Evolutionary conservation across 1,140 invertebrate genomes (phyloP), one percentile per base, ranked within the genome.

Genomic region (Drosophila repletoides): DNA sequence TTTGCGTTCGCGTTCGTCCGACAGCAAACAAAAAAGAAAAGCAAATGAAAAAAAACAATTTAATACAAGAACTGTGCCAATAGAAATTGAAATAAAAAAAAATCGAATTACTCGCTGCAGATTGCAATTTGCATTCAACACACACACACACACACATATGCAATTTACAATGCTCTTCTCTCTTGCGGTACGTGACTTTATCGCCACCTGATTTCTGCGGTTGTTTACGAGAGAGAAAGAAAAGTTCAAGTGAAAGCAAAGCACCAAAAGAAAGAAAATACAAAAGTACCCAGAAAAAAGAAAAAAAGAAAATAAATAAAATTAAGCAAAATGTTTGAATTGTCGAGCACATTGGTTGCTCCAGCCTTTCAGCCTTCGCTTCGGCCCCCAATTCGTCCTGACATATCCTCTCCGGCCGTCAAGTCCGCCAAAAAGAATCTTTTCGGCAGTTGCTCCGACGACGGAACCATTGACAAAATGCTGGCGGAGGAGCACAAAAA

Each of bases 191-290:
- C 76, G 75, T 79, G 60, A 80, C 43, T 67, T 38, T 49, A 21
- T 12, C 3, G 33, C 68, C 21, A 69, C 53, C 51, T 56, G 24
- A 69, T 56, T 71, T 60, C 17, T 59, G 21, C 19, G 31, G 12
- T 22, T 49, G 56, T 66, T 58, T 28, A 26, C 46, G 52, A 72
- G 43, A 45, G 12, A 55, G 19, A 55, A 73, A 60, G 41, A 73
- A 81, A 81, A 76, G 66, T 74, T 72, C 34, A 29, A 72, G 79
- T 84, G 73, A 83, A 81, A 84, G 79, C 70, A 28, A 24, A 53
- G 49, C 45, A 14, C 48, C 31, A 64, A 55, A 52, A 29, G 28
- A 49, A 51, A 69, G 12, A 28, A 53, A 38, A 59, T 38, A 24
- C 2, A 15, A 14, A 14, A 40, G 41, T n/a, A 29, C 12, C 6